Base-by-base conservation (phyloP, 2,888 invertebrate species). In the Lasioglossum lativentre region DNA sequence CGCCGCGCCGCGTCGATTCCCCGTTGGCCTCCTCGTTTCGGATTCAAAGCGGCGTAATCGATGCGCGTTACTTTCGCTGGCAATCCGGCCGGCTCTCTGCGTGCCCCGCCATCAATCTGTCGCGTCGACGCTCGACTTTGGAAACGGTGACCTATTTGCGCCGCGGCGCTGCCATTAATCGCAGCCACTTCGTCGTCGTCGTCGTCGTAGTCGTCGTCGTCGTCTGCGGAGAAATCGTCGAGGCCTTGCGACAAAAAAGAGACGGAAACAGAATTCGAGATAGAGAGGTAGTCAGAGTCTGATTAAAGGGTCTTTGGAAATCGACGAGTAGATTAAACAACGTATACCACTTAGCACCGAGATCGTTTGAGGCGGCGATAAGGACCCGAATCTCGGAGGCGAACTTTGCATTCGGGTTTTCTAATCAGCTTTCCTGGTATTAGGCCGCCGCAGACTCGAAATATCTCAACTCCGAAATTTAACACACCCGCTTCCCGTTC, bases 21-120 rank as follows among this genome's bases (percentile, higher is more conserved):
- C 27, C 63, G 6, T 27, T 40, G 34, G 30, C 59, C 83, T 78
- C 70, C 27, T 68, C 82, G 77, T 78, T 83, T 85, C 19, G 66
- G 30, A 63, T 74, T 79, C 71, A 71, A 75, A 85, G 70, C 83
- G 52, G 71, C 42, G 52, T 72, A 75, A 85, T 85, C 84, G 75
- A 75, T 47, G 74, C 63, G 23, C 56, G 70, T 71, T 83, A 85
- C 85, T 83, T 78, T 85, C 77, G 34, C 78, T 40, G 70, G 12
- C 71, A 34, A 40, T n/a, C 4, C 23, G 59, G 27, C 4, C 16
- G 59, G 27, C 59, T 27, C 59, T 12, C 59, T 14, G 59, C 59
- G 59, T 63, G 16, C 14, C 3, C 4, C 52, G 30, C 72, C 68
- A 68, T 34, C 47, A 2, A 40, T 63, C 42, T 27, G 30, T 63